Evolutionary conservation across 2,797 vertebrate genomes (phyloP).

Genomic region (Chelonia mydas): DNA sequence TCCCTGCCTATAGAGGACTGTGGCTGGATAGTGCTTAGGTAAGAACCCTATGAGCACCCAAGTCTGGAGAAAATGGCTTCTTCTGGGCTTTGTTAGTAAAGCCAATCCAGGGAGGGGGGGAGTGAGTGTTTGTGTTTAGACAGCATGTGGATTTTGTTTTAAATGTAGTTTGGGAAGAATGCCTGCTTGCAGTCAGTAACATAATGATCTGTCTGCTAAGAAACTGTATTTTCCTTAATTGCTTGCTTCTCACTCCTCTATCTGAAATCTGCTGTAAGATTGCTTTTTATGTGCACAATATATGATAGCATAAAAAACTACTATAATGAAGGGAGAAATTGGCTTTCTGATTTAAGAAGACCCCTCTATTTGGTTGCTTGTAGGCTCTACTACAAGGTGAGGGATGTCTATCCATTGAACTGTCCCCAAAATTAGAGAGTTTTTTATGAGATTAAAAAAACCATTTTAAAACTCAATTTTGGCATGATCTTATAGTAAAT

Average conservation of each 20-base stretch:
- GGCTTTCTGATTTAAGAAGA: neutral
- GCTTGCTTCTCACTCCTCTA: neutral
- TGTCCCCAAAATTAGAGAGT: neutral
- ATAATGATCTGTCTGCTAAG: neutral
- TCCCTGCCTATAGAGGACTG: accelerated
- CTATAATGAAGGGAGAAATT: neutral
- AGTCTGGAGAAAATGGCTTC: accelerated
- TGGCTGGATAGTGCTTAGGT: accelerated
- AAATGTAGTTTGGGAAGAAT: neutral
- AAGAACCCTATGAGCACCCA: neutral
- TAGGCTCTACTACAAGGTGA: neutral
- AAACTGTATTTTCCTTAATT: neutral
- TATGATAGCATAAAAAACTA: neutral
- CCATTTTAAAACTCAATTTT: neutral
- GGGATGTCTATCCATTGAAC: neutral
- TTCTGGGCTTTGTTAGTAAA: accelerated
- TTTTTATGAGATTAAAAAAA: neutral
- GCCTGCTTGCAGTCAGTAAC: neutral
- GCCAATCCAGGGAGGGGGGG: neutral
- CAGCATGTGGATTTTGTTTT: neutral
- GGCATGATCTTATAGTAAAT: neutral
- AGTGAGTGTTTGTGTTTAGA: neutral
- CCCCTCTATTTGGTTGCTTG: neutral
- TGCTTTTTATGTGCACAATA: neutral
- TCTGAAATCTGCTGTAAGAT: accelerated